These are phyloP conservation scores for Echiichthys vipera DNA, from an alignment of 2,797 vertebrate genomes.

Conservation along the genomic window DNA sequence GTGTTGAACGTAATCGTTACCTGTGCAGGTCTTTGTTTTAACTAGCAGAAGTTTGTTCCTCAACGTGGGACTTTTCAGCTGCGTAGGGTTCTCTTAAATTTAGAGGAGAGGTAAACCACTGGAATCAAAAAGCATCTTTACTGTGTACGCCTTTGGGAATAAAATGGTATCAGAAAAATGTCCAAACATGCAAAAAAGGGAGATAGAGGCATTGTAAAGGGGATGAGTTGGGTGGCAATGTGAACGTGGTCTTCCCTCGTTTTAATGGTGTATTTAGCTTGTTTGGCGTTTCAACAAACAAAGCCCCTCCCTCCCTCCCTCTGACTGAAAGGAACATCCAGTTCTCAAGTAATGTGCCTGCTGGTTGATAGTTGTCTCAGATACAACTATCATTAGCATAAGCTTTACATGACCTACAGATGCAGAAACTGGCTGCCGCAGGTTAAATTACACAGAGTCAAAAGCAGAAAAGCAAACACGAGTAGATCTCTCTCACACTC, in stretches of 20 bases:
- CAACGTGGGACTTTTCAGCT: conserved; percentile 6
- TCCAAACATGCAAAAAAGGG: not conserved
- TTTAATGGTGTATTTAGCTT: conserved; percentile 67
- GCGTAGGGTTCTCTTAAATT: not conserved
- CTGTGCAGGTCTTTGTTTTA: not conserved
- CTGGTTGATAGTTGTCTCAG: conserved; percentile 41
- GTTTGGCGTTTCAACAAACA: conserved; percentile 74
- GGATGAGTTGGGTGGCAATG: not conserved
- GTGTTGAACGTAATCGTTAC: not conserved
- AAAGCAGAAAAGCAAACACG: conserved; percentile 16
- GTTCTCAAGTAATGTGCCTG: conserved; percentile 29
- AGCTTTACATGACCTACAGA: conserved; percentile 46
- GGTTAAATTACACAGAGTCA: conserved; percentile 12
- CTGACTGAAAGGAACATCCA: conserved; percentile 44
- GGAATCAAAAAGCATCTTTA: conserved; percentile 30
- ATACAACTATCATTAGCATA: conserved; percentile 36
- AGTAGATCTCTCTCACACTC: not conserved
- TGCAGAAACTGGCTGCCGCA: conserved; percentile 16
- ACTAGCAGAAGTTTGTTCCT: not conserved
- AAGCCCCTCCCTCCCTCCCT: conserved; percentile 64
- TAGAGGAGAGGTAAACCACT: conserved; percentile 20
- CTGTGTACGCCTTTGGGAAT: not conserved
- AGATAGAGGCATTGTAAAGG: not conserved
- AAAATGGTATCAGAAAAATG: not conserved
- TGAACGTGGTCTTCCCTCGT: conserved; percentile 55